Base-by-base conservation (phyloP, 2,797 vertebrate genomes). In the Intellagama lesueurii region DNA sequence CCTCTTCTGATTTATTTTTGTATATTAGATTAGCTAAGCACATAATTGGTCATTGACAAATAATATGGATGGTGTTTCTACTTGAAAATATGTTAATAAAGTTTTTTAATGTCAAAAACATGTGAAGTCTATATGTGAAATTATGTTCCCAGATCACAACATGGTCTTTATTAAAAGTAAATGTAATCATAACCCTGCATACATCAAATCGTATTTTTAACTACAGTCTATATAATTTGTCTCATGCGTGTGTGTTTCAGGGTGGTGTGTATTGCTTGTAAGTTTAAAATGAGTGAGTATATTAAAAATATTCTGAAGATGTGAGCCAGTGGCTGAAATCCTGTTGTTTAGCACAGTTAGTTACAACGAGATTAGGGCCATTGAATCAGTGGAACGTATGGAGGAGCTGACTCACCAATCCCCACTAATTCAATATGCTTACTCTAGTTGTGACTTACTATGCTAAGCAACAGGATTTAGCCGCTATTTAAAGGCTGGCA, bases 291-390 rank as follows among this genome's bases (percentile, higher is more conserved):
- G 94, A 90, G 89, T 90, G 86, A 85, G 80, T 90, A 75, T 90
- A 90, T 95, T 87, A 87, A 90, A 95, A 92, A 72, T 81, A 79
- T 83, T 89, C 92, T 0, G 19, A 89, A 94, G 81, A 83, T 79
- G 87, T 92, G 73, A 77, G 56, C 60, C 79, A 32, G 22, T n/a
- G 60, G 60, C 60, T 64, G 60, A 64, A 64, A 64, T 64, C 19
- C 16, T 5, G 19, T 64, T 3, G 60, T 64, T 64, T 64, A 22
- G 60, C 60, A 64, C 16, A 22, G 60, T 22, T 16, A 19, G 60
- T 64, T 14, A 64, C 16, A 64, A 64, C 11, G 14, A 56, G 52
- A 56, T 9, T 56, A 56, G 52, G 52, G 1, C 60, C 60, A 64
- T 64, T 64, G 60, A 64, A 64, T 64, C 60, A 64, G 4, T 64